phyloP scores from a whole-genome alignment of 2,797 vertebrate genomes.

The Lagodon rhomboides region DNA sequence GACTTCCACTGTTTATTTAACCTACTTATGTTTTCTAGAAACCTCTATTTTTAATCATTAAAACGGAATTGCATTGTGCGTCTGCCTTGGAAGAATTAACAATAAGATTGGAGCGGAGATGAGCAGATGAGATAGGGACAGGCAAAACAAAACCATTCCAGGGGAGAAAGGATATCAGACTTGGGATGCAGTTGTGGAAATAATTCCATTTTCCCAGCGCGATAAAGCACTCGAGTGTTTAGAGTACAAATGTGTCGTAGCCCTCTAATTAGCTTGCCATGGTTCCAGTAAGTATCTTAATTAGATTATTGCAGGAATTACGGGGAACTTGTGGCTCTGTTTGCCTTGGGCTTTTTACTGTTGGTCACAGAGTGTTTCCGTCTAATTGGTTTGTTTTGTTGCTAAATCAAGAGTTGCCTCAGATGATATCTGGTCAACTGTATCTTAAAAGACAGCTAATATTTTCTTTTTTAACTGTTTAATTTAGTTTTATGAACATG shows the following conservation, averaged over 20 bases:
- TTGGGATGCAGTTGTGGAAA: constrained; percentile 71
- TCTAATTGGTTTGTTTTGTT: constrained; percentile 72
- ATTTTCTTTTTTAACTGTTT: constrained; percentile 1
- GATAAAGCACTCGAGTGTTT: constrained; percentile 69
- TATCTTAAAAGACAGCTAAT: constrained; percentile 7
- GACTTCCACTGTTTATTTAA: constrained; percentile 69
- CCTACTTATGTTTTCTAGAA: constrained; percentile 65
- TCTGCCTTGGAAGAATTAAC: constrained; percentile 72
- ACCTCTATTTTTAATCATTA: constrained; percentile 66
- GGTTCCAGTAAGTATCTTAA: constrained; percentile 74
- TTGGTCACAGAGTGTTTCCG: constrained; percentile 58
- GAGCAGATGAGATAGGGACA: constrained; percentile 68
- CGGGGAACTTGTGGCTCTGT: constrained; percentile 61
- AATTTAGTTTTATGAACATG: constrained; percentile 11
- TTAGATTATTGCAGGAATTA: constrained; percentile 74
- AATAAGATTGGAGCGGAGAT: constrained; percentile 69
- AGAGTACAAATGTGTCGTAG: constrained; percentile 71
- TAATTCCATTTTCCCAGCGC: constrained; percentile 72
- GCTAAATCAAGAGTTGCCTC: constrained; percentile 40
- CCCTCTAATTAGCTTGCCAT: constrained; percentile 71
- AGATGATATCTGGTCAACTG: constrained; percentile 44
- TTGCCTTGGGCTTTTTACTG: constrained; percentile 61
- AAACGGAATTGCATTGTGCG: constrained; percentile 58
- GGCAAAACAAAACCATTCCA: constrained; percentile 73
- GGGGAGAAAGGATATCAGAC: constrained; percentile 68